A percentile compares a stretch with the other conserved stretches of the same genome.
phyloP scores from a whole-genome alignment of 2,888 invertebrate species.

The Pandemis heparana region DNA sequence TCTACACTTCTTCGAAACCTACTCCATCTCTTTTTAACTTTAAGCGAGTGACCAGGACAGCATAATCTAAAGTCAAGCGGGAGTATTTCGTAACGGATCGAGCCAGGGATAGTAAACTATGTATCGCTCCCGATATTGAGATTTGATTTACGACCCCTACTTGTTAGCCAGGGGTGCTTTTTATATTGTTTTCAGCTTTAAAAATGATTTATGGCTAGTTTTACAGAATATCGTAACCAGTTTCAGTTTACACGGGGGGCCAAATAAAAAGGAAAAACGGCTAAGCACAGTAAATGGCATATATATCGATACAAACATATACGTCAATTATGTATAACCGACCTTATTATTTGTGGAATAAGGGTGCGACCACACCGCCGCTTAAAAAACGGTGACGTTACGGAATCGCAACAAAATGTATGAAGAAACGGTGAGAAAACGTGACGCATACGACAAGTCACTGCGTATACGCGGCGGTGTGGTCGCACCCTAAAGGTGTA shows the following conservation, averaged over 20 bases:
- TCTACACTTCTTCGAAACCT: background rate
- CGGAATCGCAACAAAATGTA: too few relatives aligned
- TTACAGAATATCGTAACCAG: background rate
- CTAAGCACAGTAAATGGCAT: too few relatives aligned
- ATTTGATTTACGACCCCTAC: constrained; percentile 40
- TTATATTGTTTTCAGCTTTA: constrained; percentile 26
- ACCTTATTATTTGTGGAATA: too few relatives aligned
- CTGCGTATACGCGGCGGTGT: too few relatives aligned
- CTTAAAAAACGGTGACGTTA: too few relatives aligned
- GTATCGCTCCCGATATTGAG: constrained; percentile 40
- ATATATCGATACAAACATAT: too few relatives aligned
- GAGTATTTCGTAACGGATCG: constrained; percentile 8
- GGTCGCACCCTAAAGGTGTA: too few relatives aligned
- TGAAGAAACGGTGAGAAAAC: too few relatives aligned
- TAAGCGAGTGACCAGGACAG: background rate
- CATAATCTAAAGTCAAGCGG: constrained; percentile 2
- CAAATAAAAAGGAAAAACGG: too few relatives aligned
- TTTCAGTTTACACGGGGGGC: background rate
- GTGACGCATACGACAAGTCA: too few relatives aligned
- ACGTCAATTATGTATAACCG: too few relatives aligned
- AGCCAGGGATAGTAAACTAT: constrained; percentile 32
- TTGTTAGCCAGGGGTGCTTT: constrained; percentile 24
- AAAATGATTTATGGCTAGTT: constrained; percentile 15
- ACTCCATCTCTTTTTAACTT: constrained; percentile 24
- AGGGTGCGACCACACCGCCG: too few relatives aligned